Conservation (phyloP, 2,797 vertebrate species). For the Tapirus indicus region DNA sequence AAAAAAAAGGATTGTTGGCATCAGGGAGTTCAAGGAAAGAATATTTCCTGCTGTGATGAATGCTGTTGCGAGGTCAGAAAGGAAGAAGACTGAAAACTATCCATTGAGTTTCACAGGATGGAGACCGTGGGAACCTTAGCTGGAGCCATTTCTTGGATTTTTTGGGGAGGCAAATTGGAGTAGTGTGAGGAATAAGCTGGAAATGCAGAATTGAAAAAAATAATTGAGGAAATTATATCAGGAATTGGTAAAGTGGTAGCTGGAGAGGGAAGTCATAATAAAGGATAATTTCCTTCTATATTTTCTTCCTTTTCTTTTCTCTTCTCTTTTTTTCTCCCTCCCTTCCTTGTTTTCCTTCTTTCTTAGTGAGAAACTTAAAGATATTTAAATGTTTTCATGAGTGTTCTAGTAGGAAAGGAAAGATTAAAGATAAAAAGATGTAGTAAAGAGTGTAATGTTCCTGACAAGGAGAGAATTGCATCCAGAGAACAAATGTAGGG, state of each 20-base stretch:
- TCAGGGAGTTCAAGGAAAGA: not conserved
- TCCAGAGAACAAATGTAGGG: not conserved
- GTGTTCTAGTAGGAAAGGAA: not conserved
- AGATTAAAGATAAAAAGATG: not conserved
- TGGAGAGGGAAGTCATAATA: not conserved
- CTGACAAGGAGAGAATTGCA: not conserved
- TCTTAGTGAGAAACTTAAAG: not conserved
- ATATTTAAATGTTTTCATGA: not conserved
- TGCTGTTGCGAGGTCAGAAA: not conserved
- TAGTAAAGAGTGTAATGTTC: rapidly evolving
- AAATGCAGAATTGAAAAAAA: too few relatives aligned
- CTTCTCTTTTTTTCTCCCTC: rapidly evolving
- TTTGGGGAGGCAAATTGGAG: too few relatives aligned
- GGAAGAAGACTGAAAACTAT: not conserved
- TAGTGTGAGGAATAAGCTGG: rapidly evolving
- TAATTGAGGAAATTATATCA: rapidly evolving
- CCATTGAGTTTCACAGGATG: too few relatives aligned
- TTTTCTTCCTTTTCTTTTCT: not conserved
- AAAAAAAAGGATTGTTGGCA: too few relatives aligned
- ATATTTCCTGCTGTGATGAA: too few relatives aligned
- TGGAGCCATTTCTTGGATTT: not conserved
- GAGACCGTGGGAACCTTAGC: rapidly evolving
- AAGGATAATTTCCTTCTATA: not conserved
- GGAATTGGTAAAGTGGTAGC: too few relatives aligned
- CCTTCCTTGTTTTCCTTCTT: not conserved